Evolutionary conservation across 2,888 invertebrate species (phyloP).

Genomic region (Rhingia campestris): DNA sequence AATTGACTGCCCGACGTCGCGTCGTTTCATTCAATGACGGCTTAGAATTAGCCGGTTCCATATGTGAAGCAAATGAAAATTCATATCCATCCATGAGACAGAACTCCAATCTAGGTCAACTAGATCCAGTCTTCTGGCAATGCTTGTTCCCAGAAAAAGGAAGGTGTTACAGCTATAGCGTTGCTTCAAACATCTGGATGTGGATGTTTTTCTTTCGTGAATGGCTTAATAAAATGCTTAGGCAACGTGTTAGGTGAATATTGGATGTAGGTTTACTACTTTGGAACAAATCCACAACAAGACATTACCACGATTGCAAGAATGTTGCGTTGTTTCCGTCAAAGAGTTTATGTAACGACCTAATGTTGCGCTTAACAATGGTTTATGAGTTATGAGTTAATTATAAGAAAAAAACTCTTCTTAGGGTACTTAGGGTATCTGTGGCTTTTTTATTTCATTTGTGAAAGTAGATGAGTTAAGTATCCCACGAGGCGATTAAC

Average conservation of each 20-base stretch:
- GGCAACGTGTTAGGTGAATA: constrained; percentile 3
- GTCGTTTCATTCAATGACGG: not conserved
- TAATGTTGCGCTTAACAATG: constrained; percentile 15
- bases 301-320: not conserved
- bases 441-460: not conserved
- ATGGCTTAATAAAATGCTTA: constrained; percentile 35
- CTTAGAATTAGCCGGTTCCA: constrained; percentile 5
- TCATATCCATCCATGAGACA: constrained; percentile 12
- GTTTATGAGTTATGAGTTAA: constrained; percentile 38
- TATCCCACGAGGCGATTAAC: constrained; percentile 2
- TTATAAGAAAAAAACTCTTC: constrained; percentile 44
- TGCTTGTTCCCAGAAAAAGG: constrained; percentile 19
- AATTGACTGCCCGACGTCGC: not conserved
- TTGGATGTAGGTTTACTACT: constrained; percentile 51
- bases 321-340: not conserved
- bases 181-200: not conserved
- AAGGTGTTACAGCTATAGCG: constrained; percentile 32
- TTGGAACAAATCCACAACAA: constrained; percentile 1
- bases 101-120: constrained; percentile 44
- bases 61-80: not conserved
- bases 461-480: constrained; percentile 1
- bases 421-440: constrained; percentile 29
- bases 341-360: not conserved
- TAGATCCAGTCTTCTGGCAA: constrained; percentile 45
- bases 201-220: not conserved